Conservation (phyloP, 2,797 vertebrate species). For the Staurois parvus region DNA sequence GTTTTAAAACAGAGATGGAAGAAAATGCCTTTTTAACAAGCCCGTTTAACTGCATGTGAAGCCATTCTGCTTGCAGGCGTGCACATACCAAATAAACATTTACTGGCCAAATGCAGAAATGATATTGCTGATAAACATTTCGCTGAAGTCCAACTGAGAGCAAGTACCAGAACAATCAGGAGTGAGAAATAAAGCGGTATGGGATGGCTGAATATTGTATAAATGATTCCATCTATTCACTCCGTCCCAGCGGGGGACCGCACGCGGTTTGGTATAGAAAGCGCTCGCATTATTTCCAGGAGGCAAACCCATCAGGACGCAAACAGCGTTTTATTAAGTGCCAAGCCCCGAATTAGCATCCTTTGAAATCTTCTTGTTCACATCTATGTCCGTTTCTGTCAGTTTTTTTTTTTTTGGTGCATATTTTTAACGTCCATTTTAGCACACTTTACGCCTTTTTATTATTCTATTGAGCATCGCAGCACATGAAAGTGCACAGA, state of each 20-base stretch:
- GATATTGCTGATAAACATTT: conserved; percentile 31
- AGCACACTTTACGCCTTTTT: too few species aligned
- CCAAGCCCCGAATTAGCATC: too few species aligned
- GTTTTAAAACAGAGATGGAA: too few species aligned
- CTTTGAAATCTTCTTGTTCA: too few species aligned
- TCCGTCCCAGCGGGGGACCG: not conserved
- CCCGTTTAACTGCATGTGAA: not conserved
- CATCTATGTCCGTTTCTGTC: too few species aligned
- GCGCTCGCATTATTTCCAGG: not conserved
- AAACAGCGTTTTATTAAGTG: too few species aligned
- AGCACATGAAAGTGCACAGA: too few species aligned
- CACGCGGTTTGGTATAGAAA: not conserved
- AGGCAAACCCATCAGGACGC: not conserved
- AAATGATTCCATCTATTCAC: conserved; percentile 33
- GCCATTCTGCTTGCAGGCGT: not conserved
- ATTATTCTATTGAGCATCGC: too few species aligned
- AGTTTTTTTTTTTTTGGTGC: too few species aligned
- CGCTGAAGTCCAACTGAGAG: conserved; percentile 20
- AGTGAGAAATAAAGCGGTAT: conserved; percentile 29
- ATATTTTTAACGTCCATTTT: too few species aligned
- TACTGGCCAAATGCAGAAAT: conserved; percentile 23
- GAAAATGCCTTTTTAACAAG: conserved; percentile 2
- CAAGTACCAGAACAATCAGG: conserved; percentile 24
- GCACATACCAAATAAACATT: not conserved
- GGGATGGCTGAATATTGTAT: conserved; percentile 11